Base-by-base conservation (phyloP, 2,113 vertebrate species). In the Notothenia coriiceps region DNA sequence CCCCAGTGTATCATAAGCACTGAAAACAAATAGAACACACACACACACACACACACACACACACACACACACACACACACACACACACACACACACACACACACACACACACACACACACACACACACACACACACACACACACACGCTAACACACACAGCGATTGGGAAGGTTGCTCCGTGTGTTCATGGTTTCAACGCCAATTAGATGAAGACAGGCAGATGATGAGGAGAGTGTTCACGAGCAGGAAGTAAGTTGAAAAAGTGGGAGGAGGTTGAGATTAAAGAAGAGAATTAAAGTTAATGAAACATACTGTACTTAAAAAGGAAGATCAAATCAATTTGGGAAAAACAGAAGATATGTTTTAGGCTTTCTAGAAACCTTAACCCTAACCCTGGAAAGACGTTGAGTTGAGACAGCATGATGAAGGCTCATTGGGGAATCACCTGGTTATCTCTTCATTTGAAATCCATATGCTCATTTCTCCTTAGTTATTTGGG, bases 91-190 rank as follows among this genome's bases (percentile, higher is more conserved):
- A 44, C 54, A 62, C 59, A 60, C 77, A 52, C 49, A 66, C 46
- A 65, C 46, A 67, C 47, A 35, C 71, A 52, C 54, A 82, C 54
- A 82, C 63, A 83, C 49, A 88, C 66, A 52, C 63, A 79, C 61
- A 71, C 63, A 59, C 77, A 85, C 18, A 84, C 56, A 90, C 70
- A 55, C 44, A 22, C 22, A 22, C 22, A 22, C 74, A 22, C 14
- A 40, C 6, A 10, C 35, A 46, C 2, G 72, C 60, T 57, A 50
- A 46, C 52, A 62, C 40, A 56, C 8, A 54, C 35, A 11, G 47
- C 35, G 70, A 43, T 17, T 17, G 40, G 49, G 77, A 15, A n/a
- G 73, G 15, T 22, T 56, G 25, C 33, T 74, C 60, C 73, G 78
- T 74, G 71, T 64, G 52, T 40, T 52, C 60, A 59, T 49, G 56